Evolutionary conservation across 2,888 invertebrate species (phyloP).

Genomic region (Hemithea aestivaria): DNA sequence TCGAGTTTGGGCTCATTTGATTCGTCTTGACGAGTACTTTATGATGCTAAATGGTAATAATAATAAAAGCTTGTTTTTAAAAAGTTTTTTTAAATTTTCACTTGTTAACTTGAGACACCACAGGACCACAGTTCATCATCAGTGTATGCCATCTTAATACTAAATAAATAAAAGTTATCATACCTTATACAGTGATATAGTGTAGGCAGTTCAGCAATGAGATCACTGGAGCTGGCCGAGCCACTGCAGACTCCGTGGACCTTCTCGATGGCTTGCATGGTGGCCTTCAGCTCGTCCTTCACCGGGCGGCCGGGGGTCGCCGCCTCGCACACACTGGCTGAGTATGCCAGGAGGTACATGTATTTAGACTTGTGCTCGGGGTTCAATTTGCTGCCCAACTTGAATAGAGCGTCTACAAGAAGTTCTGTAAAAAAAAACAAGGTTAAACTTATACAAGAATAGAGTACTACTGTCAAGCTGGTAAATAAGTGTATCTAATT

Average conservation of each 20-base stretch:
- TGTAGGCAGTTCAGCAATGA: constrained; percentile 93
- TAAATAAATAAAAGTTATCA: too few species aligned
- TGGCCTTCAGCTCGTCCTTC: constrained; percentile 95
- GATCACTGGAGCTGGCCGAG: constrained; percentile 94
- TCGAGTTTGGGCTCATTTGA: too few species aligned
- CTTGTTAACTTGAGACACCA: too few species aligned
- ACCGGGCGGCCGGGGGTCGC: constrained; percentile 82
- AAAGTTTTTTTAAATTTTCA: too few species aligned
- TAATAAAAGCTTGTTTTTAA: too few species aligned
- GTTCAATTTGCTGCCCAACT: constrained; percentile 95
- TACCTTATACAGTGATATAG: constrained; percentile 94
- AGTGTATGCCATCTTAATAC: too few species aligned
- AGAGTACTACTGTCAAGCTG: too few species aligned
- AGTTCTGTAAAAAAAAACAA: constrained; percentile 83
- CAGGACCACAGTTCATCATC: too few species aligned
- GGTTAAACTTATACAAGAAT: too few species aligned
- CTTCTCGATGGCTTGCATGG: constrained; percentile 94
- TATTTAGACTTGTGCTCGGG: constrained; percentile 99
- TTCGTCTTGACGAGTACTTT: too few species aligned
- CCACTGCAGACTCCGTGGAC: constrained; percentile 93
- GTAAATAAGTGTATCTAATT: too few species aligned
- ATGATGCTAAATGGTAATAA: too few species aligned
- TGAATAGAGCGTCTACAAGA: constrained; percentile 95
- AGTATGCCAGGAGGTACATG: constrained; percentile 95
- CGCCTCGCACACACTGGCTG: constrained; percentile 94